Evolutionary conservation across 2,888 invertebrate genomes (phyloP), one percentile per base, ranked within the genome.

Genomic region (Gastrophysa polygoni): DNA sequence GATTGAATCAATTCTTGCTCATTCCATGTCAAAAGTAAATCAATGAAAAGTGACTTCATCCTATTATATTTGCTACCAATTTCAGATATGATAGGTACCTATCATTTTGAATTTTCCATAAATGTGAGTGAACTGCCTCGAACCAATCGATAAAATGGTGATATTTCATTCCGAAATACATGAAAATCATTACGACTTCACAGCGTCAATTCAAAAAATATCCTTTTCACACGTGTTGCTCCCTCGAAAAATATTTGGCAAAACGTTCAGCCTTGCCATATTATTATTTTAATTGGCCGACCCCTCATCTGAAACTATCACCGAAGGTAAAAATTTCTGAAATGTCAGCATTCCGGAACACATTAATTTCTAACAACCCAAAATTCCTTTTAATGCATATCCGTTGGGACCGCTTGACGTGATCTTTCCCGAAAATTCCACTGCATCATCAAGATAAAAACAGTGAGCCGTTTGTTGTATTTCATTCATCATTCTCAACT

Each of bases 401-500:
- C 72, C 71, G 71, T 62, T 63, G 38, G 38, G 38, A 38, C n/a
- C 38, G 14, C 38, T 32, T 10, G 54, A 20, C 49, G 50, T 56
- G 61, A 68, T 67, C 64, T 64, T 68, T 68, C 61, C 64, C 59
- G 43, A 68, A 68, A 64, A 61, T 57, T 29, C 48, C 38, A 48
- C 59, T 55, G 61, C 54, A 54, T 57, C 59, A 55, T 63, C 61
- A 56, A 68, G 66, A 63, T 59, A 58, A 66, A 70, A 70, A 67
- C 64, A 64, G 59, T 58, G 50, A 63, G 57, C 66, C 67, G 69
- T 68, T 69, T 68, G 70, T 70, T 67, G 63, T 62, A 59, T 66
- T 71, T 69, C 69, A 73, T 73, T 73, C 70, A 73, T 71, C 71
- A 70, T 71, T 68, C 67, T 68, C 69, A 71, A 71, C 65, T 70